Evolutionary conservation across 2,888 invertebrate species (phyloP).

Genomic region (Galeopsomyia nigrocyanea): DNA sequence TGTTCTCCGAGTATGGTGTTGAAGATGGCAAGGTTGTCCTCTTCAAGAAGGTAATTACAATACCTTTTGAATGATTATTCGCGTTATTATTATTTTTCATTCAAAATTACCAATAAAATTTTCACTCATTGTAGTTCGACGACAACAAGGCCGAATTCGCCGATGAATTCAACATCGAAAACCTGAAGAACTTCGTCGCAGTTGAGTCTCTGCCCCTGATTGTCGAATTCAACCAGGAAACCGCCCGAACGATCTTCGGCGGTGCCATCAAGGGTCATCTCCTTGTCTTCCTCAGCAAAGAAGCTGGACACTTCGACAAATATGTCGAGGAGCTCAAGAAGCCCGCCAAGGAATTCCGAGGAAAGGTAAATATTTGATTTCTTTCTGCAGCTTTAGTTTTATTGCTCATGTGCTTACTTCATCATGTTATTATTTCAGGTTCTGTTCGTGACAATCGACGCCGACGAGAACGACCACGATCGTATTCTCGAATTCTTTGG

Average conservation of each 20-base stretch:
- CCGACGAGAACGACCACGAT: conserved; percentile 95
- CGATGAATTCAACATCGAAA: conserved; percentile 77
- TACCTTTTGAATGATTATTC: not conserved
- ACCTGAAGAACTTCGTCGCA: conserved; percentile 85
- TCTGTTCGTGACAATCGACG: conserved; percentile 95
- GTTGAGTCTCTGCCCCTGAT: conserved; percentile 89
- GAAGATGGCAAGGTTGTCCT: conserved; percentile 85
- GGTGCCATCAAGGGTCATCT: conserved; percentile 98
- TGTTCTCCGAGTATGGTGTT: conserved; percentile 85
- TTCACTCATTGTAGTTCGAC: conserved; percentile 77
- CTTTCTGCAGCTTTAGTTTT: not conserved
- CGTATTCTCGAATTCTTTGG: conserved; percentile 99
- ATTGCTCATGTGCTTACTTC: not conserved
- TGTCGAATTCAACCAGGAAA: conserved; percentile 97
- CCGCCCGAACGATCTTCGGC: conserved; percentile 98
- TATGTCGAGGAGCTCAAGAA: conserved; percentile 83
- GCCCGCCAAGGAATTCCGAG: conserved; percentile 91
- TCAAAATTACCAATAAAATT: conserved; percentile 22
- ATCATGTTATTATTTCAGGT: conserved; percentile 70
- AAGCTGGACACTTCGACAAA: conserved; percentile 86
- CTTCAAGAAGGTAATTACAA: conserved; percentile 85
- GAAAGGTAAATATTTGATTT: conserved; percentile 72
- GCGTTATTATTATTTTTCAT: conserved; percentile 10
- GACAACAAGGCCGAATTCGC: conserved; percentile 83
- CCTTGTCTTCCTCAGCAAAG: conserved; percentile 94